These are phyloP conservation scores for Indri indri DNA, from an alignment of 2,113 vertebrate genomes.

Conservation along the genomic window DNA sequence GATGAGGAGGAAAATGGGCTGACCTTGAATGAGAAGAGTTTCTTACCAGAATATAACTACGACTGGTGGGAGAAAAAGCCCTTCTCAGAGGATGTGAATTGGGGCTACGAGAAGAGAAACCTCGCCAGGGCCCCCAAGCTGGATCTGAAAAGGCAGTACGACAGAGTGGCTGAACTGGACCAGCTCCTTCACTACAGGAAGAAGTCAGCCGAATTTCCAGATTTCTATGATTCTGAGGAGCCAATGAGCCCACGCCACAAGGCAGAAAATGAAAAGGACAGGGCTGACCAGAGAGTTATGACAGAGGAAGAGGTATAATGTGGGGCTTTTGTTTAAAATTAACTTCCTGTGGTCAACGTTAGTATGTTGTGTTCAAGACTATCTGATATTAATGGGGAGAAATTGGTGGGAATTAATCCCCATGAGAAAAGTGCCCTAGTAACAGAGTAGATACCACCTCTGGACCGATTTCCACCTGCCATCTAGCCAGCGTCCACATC, in stretches of 20 bases:
- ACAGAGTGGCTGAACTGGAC: conserved; percentile 89
- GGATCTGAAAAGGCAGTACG: conserved; percentile 81
- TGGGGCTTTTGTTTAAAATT: background rate
- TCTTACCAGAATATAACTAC: conserved; percentile 83
- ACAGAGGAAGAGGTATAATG: conserved; percentile 89
- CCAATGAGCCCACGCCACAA: conserved; percentile 62
- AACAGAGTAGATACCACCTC: background rate
- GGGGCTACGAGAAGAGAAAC: conserved; percentile 69
- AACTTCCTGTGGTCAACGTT: background rate
- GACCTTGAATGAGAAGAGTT: conserved; percentile 67
- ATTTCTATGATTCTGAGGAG: conserved; percentile 83
- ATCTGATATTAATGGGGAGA: background rate
- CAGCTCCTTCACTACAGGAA: conserved; percentile 91
- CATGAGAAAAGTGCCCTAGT: background rate
- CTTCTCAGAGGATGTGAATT: conserved; percentile 78
- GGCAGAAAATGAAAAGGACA: conserved; percentile 76
- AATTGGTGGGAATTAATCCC: background rate
- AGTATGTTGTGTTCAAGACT: background rate
- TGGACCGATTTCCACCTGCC: background rate
- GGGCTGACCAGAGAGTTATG: conserved; percentile 82
- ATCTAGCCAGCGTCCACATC: background rate
- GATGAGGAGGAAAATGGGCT: conserved; percentile 76
- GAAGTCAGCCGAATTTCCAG: conserved; percentile 87
- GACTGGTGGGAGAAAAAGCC: conserved; percentile 86
- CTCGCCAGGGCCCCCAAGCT: conserved; percentile 49